These are phyloP conservation scores for Maniola hyperantus DNA, from an alignment of 2,888 invertebrate genomes.

Conservation along the genomic window DNA sequence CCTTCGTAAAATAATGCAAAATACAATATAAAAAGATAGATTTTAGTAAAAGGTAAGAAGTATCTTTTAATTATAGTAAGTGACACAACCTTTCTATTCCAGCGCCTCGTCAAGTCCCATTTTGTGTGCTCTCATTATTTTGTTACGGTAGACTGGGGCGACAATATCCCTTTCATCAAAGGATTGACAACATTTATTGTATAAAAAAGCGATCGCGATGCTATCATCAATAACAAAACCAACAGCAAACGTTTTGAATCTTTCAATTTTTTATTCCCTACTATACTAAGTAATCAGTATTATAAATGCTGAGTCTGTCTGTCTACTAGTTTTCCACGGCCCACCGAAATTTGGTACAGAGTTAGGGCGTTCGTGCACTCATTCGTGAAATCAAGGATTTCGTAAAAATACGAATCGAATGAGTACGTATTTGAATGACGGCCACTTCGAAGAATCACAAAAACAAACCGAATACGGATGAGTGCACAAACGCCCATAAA, in stretches of 20 bases:
- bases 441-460: no score
- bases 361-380: no score
- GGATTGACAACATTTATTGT: constrained; percentile 11
- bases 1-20: no score
- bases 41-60: neutral
- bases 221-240: neutral
- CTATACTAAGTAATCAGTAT: no score
- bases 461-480: no score
- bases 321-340: no score
- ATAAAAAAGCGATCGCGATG: constrained; percentile 3
- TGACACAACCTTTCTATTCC: neutral
- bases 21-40: neutral
- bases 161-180: constrained; percentile 22
- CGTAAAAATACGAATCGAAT: no score
- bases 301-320: no score
- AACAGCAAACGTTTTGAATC: neutral
- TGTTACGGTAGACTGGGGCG: constrained; percentile 22
- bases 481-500: no score
- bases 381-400: no score
- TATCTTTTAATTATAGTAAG: constrained; percentile 1
- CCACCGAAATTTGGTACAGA: no score
- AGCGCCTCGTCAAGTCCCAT: constrained; percentile 8
- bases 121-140: constrained; percentile 18
- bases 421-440: no score
- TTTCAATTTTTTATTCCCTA: neutral